These are phyloP conservation scores for Coelinius sp. DNA, from an alignment of 2,888 invertebrate genomes.

Conservation along the genomic window DNA sequence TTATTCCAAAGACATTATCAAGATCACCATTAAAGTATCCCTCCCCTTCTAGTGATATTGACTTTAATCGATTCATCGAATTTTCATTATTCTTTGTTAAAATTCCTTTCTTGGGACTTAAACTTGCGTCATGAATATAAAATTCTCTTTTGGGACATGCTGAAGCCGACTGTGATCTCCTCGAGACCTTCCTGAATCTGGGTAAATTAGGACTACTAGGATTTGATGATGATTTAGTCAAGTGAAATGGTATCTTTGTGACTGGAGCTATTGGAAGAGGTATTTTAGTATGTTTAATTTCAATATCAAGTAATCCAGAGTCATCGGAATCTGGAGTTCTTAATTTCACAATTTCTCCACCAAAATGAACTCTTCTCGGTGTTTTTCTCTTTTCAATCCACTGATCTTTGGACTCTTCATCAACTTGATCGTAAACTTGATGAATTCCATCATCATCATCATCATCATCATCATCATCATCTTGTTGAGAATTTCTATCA, in stretches of 20 bases:
- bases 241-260: slow-evolving; percentile 64
- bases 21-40: slow-evolving; percentile 23
- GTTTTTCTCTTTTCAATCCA: slow-evolving; percentile 72
- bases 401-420: slow-evolving; percentile 40
- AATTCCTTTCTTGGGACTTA: slow-evolving; percentile 64
- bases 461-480: background rate
- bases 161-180: slow-evolving; percentile 56
- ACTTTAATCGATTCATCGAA: slow-evolving; percentile 17
- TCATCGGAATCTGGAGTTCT: slow-evolving; percentile 89
- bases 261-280: slow-evolving; percentile 71
- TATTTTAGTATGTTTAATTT: slow-evolving; percentile 63
- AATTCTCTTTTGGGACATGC: slow-evolving; percentile 58
- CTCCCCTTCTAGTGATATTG: background rate
- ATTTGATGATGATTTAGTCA: slow-evolving; percentile 41
- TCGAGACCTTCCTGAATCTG: slow-evolving; percentile 24
- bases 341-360: slow-evolving; percentile 89
- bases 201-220: slow-evolving; percentile 50
- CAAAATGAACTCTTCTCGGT: slow-evolving; percentile 83
- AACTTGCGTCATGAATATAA: slow-evolving; percentile 61
- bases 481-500: no score
- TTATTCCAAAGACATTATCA: slow-evolving; percentile 41
- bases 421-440: slow-evolving; percentile 30
- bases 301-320: slow-evolving; percentile 65
- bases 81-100: slow-evolving; percentile 49
- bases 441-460: slow-evolving; percentile 68